Conservation (phyloP, 2,797 vertebrate genomes). For the Lerista edwardsae region DNA sequence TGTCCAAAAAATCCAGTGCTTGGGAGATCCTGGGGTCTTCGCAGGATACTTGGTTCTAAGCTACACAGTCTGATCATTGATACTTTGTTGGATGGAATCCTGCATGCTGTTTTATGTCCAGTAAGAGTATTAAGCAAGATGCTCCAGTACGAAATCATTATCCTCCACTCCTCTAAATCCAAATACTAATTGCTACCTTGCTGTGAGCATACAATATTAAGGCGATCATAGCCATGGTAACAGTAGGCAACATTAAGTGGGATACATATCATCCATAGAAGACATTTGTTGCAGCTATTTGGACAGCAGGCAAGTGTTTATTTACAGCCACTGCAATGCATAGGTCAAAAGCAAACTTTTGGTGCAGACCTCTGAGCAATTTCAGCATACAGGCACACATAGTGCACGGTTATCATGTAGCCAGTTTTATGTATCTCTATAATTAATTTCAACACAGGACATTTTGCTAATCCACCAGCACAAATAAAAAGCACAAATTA, state of each 20-base stretch:
- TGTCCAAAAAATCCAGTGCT: background rate
- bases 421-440: conserved; percentile 58
- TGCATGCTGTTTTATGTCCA: conserved; percentile 65
- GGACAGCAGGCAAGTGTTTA: conserved; percentile 48
- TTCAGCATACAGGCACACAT: conserved; percentile 29
- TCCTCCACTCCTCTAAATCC: conserved; percentile 75
- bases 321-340: conserved; percentile 47
- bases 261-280: conserved; percentile 46
- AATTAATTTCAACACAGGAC: conserved; percentile 67
- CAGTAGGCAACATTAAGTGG: conserved; percentile 68
- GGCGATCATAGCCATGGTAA: conserved; percentile 78
- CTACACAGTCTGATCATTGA: background rate
- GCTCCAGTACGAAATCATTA: conserved; percentile 77
- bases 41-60: background rate
- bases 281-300: conserved; percentile 25
- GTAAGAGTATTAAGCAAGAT: conserved; percentile 71
- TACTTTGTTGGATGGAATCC: conserved; percentile 55
- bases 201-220: conserved; percentile 74
- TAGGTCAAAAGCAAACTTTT: conserved; percentile 57
- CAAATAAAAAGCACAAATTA: conserved; percentile 69
- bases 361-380: conserved; percentile 55
- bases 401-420: conserved; percentile 56
- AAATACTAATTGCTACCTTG: conserved; percentile 82
- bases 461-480: conserved; percentile 67
- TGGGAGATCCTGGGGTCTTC: no score